A percentile compares a stretch with the other conserved stretches of the same genome.
Conservation (phyloP, 1,140 invertebrate species). For the Cotesia typhae region DNA sequence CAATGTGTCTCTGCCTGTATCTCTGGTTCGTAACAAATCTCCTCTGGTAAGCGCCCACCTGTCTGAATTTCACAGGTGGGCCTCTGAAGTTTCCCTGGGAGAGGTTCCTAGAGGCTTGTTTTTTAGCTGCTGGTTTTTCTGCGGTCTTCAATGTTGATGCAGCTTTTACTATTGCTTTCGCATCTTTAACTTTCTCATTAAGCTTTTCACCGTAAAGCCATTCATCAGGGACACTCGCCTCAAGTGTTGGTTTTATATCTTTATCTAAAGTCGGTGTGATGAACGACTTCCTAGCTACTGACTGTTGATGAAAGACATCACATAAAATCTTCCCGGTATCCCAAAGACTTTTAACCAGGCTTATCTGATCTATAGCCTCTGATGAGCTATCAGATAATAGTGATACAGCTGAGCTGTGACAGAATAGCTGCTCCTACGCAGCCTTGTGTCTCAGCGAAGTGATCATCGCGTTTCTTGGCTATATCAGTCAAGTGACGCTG, state of each 20-base stretch:
- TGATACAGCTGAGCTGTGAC: conserved; percentile 10
- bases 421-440: conserved; percentile 30
- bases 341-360: not conserved
- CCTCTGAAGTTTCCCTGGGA: conserved; percentile 6
- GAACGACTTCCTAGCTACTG: conserved; percentile 32
- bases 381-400: not conserved
- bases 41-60: conserved; percentile 7
- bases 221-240: conserved; percentile 31
- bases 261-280: conserved; percentile 34
- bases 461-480: conserved; percentile 31
- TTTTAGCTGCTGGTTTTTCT: conserved; percentile 9
- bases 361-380: conserved; percentile 6
- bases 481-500: conserved; percentile 22
- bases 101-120: conserved; percentile 25
- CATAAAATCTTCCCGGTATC: conserved; percentile 18
- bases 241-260: conserved; percentile 29
- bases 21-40: not conserved
- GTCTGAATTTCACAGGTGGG: not conserved
- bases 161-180: conserved; percentile 33
- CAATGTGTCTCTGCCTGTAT: not conserved
- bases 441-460: conserved; percentile 29
- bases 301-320: conserved; percentile 33
- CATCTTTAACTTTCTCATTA: conserved; percentile 28
- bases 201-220: conserved; percentile 36
- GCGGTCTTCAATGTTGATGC: conserved; percentile 18